These are phyloP conservation scores for Aricia agestis DNA, from an alignment of 1,140 invertebrate species.

Conservation along the genomic window DNA sequence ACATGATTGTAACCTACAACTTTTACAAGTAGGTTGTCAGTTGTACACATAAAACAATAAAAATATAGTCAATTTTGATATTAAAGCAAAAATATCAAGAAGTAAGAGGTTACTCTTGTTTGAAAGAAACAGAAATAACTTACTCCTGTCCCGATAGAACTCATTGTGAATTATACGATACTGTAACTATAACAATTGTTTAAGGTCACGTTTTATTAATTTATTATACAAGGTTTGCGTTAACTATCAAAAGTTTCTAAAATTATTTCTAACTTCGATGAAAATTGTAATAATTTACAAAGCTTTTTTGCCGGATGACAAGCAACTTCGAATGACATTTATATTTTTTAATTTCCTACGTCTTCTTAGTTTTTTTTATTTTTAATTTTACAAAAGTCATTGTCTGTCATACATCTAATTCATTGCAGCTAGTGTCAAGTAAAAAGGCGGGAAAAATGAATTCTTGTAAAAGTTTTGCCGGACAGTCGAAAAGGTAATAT, in stretches of 20 bases:
- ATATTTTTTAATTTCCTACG: neutral
- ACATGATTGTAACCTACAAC: conserved; percentile 33
- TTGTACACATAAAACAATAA: neutral
- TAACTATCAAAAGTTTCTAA: neutral
- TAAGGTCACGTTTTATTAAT: neutral
- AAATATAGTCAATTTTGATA: neutral
- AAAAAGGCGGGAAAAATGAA: too few relatives aligned
- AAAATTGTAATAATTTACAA: neutral
- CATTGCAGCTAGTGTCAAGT: too few relatives aligned
- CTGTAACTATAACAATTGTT: neutral
- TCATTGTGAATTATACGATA: conserved; percentile 79
- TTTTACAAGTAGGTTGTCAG: neutral
- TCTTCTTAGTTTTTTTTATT: neutral
- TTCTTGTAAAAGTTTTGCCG: too few relatives aligned
- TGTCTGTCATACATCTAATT: too few relatives aligned
- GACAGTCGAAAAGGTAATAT: too few relatives aligned
- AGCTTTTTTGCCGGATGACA: conserved; percentile 1
- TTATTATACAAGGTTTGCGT: neutral
- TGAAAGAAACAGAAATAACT: conserved; percentile 48
- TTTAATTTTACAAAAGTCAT: too few relatives aligned
- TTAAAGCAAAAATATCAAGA: neutral
- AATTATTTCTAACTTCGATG: neutral
- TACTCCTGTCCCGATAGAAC: conserved; percentile 97
- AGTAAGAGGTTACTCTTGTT: neutral
- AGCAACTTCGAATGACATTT: conserved; percentile 10